Evolutionary conservation across 1,140 invertebrate species (phyloP), one percentile per base, ranked within the genome.

Genomic region (Formica exsecta): DNA sequence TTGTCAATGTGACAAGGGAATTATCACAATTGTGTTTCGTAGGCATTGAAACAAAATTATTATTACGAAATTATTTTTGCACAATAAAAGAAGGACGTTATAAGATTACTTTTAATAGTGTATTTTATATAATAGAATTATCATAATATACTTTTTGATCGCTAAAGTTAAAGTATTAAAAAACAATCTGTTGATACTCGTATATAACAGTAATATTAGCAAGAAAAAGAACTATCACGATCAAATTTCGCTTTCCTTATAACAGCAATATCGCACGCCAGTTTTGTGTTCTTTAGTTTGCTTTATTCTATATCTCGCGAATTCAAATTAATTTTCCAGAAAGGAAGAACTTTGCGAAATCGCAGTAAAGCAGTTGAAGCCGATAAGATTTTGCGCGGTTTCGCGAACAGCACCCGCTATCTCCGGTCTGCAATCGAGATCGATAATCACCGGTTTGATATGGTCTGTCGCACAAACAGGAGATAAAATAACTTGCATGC

Each of bases 401-500:
- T 80, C 70, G 22, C 19, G 11, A 75, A 48, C 70, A 41, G 22
- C 62, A 85, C 54, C 25, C 57, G 66, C 71, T 85, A 68, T 88
- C 87, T 65, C 73, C 79, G 57, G 44, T 71, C 13, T 41, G 48
- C 68, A 38, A 85, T 80, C 75, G 75, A 57, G 38, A 38, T 32
- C 51, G 77, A 83, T 85, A 88, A 88, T 87, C 85, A 87, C 86
- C 83, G 57, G 65, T 87, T 87, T 79, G 86, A 86, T 87, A 87
- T 48, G 66, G 73, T 86, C 73, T 79, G 54, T 71, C 83, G 83
- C 85, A 65, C 44, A 65, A 41, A 87, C 54, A 59, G 25, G 59
- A n/a, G 73, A 62, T 79, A 22, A 29, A 85, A 85, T 41, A 85
- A 64, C 57, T 61, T 36, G 16, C 9, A 32, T 51, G 44, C 44